A percentile compares a stretch with the other conserved stretches of the same genome.
Evolutionary conservation across 2,888 invertebrate species (phyloP).

Genomic region (Bombyx huttoni): DNA sequence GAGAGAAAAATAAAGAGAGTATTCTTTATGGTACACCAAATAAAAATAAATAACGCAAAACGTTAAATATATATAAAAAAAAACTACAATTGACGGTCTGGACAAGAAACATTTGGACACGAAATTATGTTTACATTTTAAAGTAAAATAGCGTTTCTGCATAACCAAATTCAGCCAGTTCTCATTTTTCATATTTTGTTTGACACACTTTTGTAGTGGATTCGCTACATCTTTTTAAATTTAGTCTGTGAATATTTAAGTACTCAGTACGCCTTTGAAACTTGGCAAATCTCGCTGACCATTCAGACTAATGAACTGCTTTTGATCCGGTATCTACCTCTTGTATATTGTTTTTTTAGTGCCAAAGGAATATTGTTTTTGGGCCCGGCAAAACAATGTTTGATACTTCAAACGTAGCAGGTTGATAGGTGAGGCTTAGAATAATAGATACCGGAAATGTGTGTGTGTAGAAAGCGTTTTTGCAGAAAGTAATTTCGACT

Average conservation of each 20-base stretch:
- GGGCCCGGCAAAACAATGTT: not conserved
- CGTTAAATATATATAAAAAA: too few species aligned
- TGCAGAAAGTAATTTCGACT: not conserved
- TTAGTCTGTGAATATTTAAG: not conserved
- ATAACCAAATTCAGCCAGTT: too few species aligned
- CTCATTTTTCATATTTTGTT: not conserved
- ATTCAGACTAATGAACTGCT: constrained; percentile 34
- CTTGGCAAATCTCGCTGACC: constrained; percentile 36
- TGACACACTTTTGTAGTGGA: not conserved
- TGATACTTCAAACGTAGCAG: not conserved
- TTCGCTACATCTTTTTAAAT: not conserved
- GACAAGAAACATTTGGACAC: too few species aligned
- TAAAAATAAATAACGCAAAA: too few species aligned
- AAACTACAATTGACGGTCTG: too few species aligned
- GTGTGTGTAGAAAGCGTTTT: not conserved
- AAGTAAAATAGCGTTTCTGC: too few species aligned
- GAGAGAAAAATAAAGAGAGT: too few species aligned
- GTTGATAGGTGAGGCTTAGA: not conserved
- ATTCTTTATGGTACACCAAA: too few species aligned
- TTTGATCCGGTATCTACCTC: constrained; percentile 8
- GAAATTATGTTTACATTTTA: too few species aligned
- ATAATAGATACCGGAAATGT: not conserved
- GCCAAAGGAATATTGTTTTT: not conserved
- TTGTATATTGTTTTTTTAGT: constrained; percentile 1
- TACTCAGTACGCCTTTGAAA: constrained; percentile 9